Evolutionary conservation across 2,888 invertebrate species (phyloP).

Genomic region (Stegana nigrithorax): DNA sequence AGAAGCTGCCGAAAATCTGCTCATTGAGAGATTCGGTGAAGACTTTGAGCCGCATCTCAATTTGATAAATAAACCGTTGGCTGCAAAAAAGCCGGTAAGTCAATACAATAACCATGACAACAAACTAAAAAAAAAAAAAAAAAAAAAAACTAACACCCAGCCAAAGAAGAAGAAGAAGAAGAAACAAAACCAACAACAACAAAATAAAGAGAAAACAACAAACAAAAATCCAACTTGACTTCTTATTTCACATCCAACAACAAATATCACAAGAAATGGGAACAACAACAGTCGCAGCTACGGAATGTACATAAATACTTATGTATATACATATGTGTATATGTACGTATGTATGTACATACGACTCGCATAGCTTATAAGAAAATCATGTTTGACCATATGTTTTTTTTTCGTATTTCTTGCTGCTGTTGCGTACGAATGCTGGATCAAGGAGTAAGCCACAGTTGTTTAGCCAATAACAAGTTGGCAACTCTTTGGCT

Average conservation of each 20-base stretch:
- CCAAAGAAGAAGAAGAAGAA: neutral
- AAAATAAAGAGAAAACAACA: constrained; percentile 16
- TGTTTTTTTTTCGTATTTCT: too few relatives aligned
- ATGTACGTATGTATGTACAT: constrained; percentile 31
- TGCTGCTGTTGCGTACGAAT: too few relatives aligned
- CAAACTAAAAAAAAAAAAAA: neutral
- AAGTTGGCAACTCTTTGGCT: too few relatives aligned
- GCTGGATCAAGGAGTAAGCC: too few relatives aligned
- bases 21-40: constrained; percentile 67
- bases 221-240: too few relatives aligned
- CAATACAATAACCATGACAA: neutral
- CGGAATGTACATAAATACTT: constrained; percentile 15
- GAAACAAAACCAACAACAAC: neutral
- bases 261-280: too few relatives aligned
- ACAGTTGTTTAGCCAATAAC: too few relatives aligned
- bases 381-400: too few relatives aligned
- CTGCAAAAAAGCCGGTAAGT: constrained; percentile 68
- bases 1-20: constrained; percentile 64
- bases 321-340: constrained; percentile 1
- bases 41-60: constrained; percentile 69
- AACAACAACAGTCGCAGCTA: too few relatives aligned
- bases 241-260: too few relatives aligned
- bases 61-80: constrained; percentile 68
- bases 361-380: too few relatives aligned
- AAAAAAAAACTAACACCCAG: neutral